These are phyloP conservation scores for Matsumurasca onukii DNA, from an alignment of 1,140 invertebrate genomes.

Conservation along the genomic window DNA sequence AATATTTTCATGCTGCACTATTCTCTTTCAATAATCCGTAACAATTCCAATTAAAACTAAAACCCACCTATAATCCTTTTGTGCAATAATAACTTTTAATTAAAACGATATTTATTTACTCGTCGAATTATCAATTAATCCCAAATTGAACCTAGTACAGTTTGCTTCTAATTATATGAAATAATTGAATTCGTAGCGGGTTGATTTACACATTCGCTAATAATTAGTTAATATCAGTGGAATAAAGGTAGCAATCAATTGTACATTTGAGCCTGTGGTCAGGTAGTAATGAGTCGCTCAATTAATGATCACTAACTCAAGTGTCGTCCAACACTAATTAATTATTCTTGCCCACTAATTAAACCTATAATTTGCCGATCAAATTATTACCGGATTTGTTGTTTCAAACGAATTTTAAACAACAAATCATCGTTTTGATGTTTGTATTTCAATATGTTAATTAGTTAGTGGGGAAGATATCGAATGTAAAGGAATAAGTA, in stretches of 20 bases:
- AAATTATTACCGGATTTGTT: background rate
- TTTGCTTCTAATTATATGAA: too few species aligned
- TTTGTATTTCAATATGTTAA: background rate
- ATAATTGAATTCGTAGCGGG: background rate
- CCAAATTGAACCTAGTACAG: too few species aligned
- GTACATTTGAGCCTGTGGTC: background rate
- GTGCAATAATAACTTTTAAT: too few species aligned
- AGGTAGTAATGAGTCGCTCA: background rate
- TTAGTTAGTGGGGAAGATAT: background rate
- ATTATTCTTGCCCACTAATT: conserved; percentile 18
- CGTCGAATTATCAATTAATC: too few species aligned
- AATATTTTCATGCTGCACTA: too few species aligned
- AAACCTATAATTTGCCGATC: background rate
- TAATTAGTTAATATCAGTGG: background rate
- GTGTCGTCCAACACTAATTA: conserved; percentile 19
- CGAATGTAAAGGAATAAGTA: background rate
- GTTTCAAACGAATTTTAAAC: background rate
- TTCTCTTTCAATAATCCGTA: too few species aligned
- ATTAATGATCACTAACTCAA: conserved; percentile 16
- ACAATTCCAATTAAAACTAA: too few species aligned
- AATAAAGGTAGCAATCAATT: conserved; percentile 8
- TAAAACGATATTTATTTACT: too few species aligned
- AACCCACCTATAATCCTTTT: too few species aligned
- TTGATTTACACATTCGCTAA: background rate
- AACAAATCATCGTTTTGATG: background rate